These are phyloP conservation scores for Jordanella pulchra DNA, from an alignment of 2,797 vertebrate species.

Conservation along the genomic window DNA sequence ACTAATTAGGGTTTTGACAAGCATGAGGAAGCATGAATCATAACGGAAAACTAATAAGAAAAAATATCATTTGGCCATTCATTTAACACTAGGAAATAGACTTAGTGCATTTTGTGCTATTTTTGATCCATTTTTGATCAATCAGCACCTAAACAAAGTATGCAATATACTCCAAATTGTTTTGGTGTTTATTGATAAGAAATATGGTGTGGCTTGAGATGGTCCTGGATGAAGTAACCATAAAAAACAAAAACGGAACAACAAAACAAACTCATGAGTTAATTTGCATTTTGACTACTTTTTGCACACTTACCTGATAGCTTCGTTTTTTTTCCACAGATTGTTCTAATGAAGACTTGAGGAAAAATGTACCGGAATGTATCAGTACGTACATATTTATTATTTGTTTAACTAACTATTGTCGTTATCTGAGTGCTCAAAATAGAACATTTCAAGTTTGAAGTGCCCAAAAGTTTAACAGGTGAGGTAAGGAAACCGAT, in stretches of 20 bases:
- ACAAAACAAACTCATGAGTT: no score
- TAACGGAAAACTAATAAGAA: not conserved
- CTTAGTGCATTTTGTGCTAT: not conserved
- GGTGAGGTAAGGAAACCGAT: not conserved
- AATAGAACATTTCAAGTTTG: not conserved
- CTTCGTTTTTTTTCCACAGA: slow-evolving; percentile 67
- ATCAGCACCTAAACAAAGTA: not conserved
- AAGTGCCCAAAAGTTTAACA: not conserved
- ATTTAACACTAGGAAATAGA: not conserved
- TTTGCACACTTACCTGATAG: not conserved
- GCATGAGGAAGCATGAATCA: slow-evolving; percentile 5
- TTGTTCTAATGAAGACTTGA: slow-evolving; percentile 81
- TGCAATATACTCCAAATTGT: not conserved
- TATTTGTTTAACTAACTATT: not conserved
- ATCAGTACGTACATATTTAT: slow-evolving; percentile 78
- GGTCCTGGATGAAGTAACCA: not conserved
- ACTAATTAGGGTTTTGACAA: not conserved
- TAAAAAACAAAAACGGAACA: no score
- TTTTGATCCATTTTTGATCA: not conserved
- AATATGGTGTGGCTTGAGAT: not conserved
- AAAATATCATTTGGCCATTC: not conserved
- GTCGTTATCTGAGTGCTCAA: no score
- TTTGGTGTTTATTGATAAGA: not conserved
- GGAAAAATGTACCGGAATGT: slow-evolving; percentile 81
- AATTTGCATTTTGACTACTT: not conserved